Evolutionary conservation across 2,797 vertebrate species (phyloP).

Genomic region (Chloroceryle amazona): DNA sequence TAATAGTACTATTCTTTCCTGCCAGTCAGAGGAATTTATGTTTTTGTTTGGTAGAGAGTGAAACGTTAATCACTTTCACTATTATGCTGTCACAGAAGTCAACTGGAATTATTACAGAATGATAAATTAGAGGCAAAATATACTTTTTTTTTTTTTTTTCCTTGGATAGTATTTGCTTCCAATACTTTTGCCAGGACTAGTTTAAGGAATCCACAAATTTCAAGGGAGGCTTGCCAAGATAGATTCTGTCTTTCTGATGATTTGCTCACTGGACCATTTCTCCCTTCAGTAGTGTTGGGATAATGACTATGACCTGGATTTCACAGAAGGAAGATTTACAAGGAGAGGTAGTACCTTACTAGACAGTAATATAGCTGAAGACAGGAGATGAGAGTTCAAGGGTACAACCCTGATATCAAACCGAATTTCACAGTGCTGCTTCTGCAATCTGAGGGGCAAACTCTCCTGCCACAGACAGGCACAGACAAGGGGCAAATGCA

Average conservation of each 20-base stretch:
- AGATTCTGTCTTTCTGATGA: slow-evolving; percentile 13
- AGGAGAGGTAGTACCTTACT: neutral
- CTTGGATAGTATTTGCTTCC: neutral
- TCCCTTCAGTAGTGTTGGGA: neutral
- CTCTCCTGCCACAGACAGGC: neutral
- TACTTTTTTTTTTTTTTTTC: neutral
- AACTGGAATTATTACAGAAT: neutral
- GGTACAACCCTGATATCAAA: neutral
- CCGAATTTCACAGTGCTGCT: neutral
- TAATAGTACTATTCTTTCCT: neutral
- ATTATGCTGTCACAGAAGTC: neutral
- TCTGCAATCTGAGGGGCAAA: neutral
- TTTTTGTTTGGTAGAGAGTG: neutral
- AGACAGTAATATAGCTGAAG: neutral
- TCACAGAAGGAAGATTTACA: neutral
- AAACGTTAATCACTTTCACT: slow-evolving; percentile 21
- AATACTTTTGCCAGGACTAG: neutral
- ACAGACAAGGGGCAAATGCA: neutral
- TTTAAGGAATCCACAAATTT: slow-evolving; percentile 7
- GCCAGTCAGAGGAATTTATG: neutral
- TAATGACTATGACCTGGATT: slow-evolving; percentile 6
- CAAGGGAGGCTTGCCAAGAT: neutral
- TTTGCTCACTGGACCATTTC: neutral
- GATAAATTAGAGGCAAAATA: neutral
- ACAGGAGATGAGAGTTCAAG: neutral